Percentiles rank a stretch among this genome's conserved stretches.
These are phyloP conservation scores for Nettapus auritus DNA, from an alignment of 2,113 vertebrate genomes.

Conservation along the genomic window DNA sequence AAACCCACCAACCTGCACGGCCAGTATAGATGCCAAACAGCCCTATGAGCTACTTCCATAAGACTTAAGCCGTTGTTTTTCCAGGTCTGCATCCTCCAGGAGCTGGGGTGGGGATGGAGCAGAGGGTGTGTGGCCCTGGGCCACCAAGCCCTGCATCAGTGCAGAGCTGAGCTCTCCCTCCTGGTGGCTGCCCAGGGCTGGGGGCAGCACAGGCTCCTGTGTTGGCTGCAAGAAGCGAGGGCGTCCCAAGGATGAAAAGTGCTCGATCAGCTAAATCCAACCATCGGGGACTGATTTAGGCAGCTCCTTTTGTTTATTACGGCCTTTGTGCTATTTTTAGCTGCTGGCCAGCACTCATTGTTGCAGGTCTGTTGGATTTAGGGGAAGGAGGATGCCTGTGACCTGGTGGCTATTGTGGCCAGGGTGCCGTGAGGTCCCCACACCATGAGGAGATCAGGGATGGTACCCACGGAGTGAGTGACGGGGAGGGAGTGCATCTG, in stretches of 20 bases:
- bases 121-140: neutral
- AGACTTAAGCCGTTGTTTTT: rapidly evolving
- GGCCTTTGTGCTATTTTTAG: neutral
- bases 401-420: rapidly evolving
- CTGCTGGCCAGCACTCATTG: neutral
- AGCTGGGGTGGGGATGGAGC: neutral
- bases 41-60: neutral
- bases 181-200: neutral
- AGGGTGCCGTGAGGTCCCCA: neutral
- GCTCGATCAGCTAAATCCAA: neutral
- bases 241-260: neutral
- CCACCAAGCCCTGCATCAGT: neutral
- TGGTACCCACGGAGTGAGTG: neutral
- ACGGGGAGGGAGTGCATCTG: neutral
- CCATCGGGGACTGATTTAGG: neutral
- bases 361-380: neutral
- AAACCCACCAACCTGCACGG: neutral
- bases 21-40: neutral
- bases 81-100: neutral
- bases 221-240: neutral
- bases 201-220: rapidly evolving
- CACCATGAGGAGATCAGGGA: rapidly evolving
- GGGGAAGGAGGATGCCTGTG: neutral
- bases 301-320: constrained; percentile 1
- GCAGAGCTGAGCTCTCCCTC: neutral